Base-by-base conservation (phyloP, 2,113 vertebrate genomes). In the Odontophorus gujanensis region DNA sequence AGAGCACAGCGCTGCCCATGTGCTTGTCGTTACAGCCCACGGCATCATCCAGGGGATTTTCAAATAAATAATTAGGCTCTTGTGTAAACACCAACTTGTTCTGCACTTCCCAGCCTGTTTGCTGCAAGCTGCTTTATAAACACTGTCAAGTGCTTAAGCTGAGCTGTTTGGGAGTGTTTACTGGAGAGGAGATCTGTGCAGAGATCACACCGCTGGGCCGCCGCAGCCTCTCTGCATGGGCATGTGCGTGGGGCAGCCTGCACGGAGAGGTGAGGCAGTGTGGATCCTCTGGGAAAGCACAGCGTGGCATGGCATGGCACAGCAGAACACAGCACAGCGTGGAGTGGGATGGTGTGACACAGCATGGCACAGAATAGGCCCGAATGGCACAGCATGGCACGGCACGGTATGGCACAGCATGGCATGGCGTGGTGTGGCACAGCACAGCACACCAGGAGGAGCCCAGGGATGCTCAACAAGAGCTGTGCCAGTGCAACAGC, bases 131-230 rank as follows among this genome's bases (percentile, higher is more conserved):
- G 89, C 86, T 81, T 57, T 89, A 83, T 90, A 96, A 96, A 97
- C 93, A 95, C 79, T 92, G 96, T 96, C 97, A 96, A 97, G 97
- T 96, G 97, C 87, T 95, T 79, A 76, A 96, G 94, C 94, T 61
- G 40, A 94, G 95, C 87, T 77, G 94, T 67, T 53, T 73, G 96
- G 92, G 90, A 92, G 90, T 48, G n/a, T 96, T 97, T 81, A 92
- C 25, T 4, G 7, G 92, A 58, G 79, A 4, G 0, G 28, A n/a
- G 50, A 32, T 55, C 58, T 7, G 58, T 3, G 79, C n/a, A 0
- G 63, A 26, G 68, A 47, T 76, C 17, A 19, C 66, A 26, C 45
- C 22, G 2, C 38, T 22, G 40, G 19, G 43, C 42, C 1, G 0
- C 40, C 14, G 40, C 51, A 7, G 73, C 50, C 34, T 20, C 69